Base-by-base conservation (phyloP, 1,140 invertebrate genomes). In the Eubasilissa regina region DNA sequence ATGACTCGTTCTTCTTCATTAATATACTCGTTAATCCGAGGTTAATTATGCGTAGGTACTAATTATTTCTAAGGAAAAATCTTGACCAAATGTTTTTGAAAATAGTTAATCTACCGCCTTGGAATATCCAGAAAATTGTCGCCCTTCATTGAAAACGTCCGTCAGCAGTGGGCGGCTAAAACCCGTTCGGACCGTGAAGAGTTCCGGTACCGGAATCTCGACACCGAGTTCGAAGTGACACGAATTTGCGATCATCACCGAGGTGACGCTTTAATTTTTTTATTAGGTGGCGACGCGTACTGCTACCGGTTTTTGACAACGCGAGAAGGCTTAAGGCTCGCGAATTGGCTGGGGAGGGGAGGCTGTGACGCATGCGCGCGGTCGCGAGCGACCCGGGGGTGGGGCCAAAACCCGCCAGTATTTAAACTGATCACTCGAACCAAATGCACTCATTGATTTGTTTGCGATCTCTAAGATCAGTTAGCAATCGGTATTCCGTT, bases 361-460 rank as follows among this genome's bases (percentile, higher is more conserved):
- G 12, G 66, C 43, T 8, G 62, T 45, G 62, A 43, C 64, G 64
- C 35, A 13, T 43, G 64, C 53, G 64, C 51, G 76, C 17, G 56
- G 19, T 11, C 11, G 55, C 19, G 7, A 8, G 44, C 62, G 4
- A 74, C 3, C 25, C 7, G 77, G 77, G 58, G 48, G 53, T 56
- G 80, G 77, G 73, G 81, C 80, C 55, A 25, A 85, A 84, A 85
- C 84, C 84, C 86, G 87, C 86, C 86, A 87, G 86, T 89, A 89
- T 89, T 89, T 89, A 89, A 89, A 88, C 86, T 87, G 87, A 86
- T 87, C 85, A 86, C 86, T 83, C 85, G 86, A 86, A 85, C 87
- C 85, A 85, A 86, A 86, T 88, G 87, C 86, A 89, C 87, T 87
- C 88, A 89, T 90, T 89, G 87, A 87, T 88, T 86, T 87, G 88